Base-by-base conservation (phyloP, 2,113 vertebrate species). In the Megaleporinus macrocephalus region DNA sequence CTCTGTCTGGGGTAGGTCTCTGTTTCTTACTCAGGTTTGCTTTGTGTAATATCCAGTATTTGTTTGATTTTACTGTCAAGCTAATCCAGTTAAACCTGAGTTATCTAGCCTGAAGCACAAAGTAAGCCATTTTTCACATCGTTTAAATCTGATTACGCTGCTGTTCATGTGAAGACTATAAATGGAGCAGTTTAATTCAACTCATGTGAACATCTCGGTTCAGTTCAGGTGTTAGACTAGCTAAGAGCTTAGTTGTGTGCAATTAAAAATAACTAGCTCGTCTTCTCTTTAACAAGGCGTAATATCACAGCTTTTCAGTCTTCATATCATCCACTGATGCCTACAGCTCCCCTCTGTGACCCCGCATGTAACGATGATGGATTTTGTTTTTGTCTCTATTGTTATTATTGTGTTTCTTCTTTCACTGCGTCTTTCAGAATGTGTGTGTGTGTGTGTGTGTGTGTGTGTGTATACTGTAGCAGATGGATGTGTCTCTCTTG, bases 401-500 rank as follows among this genome's bases (percentile, higher is more conserved):
- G 26, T 78, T 51, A 73, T 78, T 53, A 61, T 59, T 18, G 29
- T 69, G 87, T 55, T 84, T 55, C 78, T 62, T 65, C 27, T 57
- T 59, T 69, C 70, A 84, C 70, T 81, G 24, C 14, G 77, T 66
- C 26, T 44, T 53, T 74, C 30, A 65, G 71, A 66, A 59, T n/a
- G 47, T 83, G 30, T 82, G n/a, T 30, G 68, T 66, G 29, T 55
- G n/a, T 55, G 61, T 69, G n/a, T 61, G 75, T 86, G 86, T 73
- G 36, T 65, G n/a, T 84, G 80, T 80, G 75, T 83, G 77, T 61
- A 63, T 81, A 57, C 82, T 68, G 78, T 78, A 55, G 57, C 88
- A 91, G 93, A 94, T 92, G 89, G 91, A 93, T 93, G 90, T 92
- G 89, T 90, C 90, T 92, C 90, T 92, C 83, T 90, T 83, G 66